Base-by-base conservation (phyloP, 2,797 vertebrate genomes). In the Gadopsis bispinosus region DNA sequence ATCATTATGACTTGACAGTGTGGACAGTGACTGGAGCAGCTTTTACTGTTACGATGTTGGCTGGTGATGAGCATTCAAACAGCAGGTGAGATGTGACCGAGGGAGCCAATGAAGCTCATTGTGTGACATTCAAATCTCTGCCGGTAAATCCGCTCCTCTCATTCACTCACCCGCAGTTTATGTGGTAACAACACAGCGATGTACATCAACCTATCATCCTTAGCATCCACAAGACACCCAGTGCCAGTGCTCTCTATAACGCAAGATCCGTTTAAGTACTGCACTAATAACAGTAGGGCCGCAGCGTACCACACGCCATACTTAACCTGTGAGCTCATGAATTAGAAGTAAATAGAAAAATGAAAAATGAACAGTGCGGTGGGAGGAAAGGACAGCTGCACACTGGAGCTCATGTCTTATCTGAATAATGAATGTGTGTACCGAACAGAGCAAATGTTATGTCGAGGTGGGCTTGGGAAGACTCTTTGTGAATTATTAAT, bases 401-500 rank as follows among this genome's bases (percentile, higher is more conserved):
- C 56, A 37, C 16, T 55, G 61, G 12, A 66, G 29, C 37, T 76
- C 50, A 4, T 48, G 45, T 68, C 47, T 65, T 41, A 58, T 35
- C 39, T 63, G 47, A 58, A 70, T 51, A 82, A 83, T 13, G 8
- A 50, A 81, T 67, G 37, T 10, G 53, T 61, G 41, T 56, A 41
- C 13, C 7, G 0, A 61, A 58, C n/a, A 75, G 16, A 37, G 77
- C 56, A 85, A 76, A 62, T 35, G 41, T 58, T 41, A 56, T 64
- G 35, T 66, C 8, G 4, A 45, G 17, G 66, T 62, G 26, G 54
- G 50, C 39, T 58, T 55, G 19, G 45, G 47, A 78, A 33, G 26
- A 56, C 31, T 77, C 22, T 41, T 59, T 33, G 72, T 86, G 55
- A 87, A 89, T 89, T 83, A 88, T 86, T 88, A 35, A 85, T 77